Conservation (phyloP, 2,888 invertebrate genomes). For the Monochamus alternatus region DNA sequence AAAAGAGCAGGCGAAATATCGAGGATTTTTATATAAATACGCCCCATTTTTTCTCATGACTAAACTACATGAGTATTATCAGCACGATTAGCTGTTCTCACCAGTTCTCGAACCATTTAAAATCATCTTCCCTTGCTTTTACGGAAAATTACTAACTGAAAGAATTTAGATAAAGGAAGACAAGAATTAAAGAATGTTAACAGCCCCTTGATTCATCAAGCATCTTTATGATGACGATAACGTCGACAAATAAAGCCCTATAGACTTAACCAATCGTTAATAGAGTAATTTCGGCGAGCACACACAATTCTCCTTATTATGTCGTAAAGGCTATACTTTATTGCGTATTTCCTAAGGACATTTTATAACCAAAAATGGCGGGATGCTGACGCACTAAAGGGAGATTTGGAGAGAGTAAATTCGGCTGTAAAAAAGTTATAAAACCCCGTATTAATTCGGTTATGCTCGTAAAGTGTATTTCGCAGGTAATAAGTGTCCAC, state of each 20-base stretch:
- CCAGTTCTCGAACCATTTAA: too few species aligned
- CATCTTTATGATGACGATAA: too few species aligned
- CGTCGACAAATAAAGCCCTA: neutral
- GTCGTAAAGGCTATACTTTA: slow-evolving; percentile 3
- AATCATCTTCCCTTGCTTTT: too few species aligned
- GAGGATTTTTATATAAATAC: too few species aligned
- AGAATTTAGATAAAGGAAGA: slow-evolving; percentile 41
- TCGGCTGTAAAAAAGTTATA: slow-evolving; percentile 27
- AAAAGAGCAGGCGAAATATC: slow-evolving; percentile 46
- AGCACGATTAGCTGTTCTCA: too few species aligned
- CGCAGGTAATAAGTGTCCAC: slow-evolving; percentile 15
- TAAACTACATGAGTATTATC: too few species aligned
- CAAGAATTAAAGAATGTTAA: neutral
- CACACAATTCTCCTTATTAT: neutral
- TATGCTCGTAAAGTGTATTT: slow-evolving; percentile 24
- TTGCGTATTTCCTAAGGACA: slow-evolving; percentile 10
- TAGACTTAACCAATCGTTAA: slow-evolving; percentile 1
- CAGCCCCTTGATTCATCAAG: too few species aligned
- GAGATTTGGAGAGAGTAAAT: slow-evolving; percentile 21
- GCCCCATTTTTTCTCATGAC: too few species aligned
- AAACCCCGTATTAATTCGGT: slow-evolving; percentile 22
- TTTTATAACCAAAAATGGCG: slow-evolving; percentile 26
- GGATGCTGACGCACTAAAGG: slow-evolving; percentile 20
- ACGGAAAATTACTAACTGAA: too few species aligned
- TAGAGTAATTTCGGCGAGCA: neutral